Percentiles rank a stretch among this genome's conserved stretches.
Evolutionary conservation across 1,140 invertebrate genomes (phyloP).

Genomic region (Bombus confusus): DNA sequence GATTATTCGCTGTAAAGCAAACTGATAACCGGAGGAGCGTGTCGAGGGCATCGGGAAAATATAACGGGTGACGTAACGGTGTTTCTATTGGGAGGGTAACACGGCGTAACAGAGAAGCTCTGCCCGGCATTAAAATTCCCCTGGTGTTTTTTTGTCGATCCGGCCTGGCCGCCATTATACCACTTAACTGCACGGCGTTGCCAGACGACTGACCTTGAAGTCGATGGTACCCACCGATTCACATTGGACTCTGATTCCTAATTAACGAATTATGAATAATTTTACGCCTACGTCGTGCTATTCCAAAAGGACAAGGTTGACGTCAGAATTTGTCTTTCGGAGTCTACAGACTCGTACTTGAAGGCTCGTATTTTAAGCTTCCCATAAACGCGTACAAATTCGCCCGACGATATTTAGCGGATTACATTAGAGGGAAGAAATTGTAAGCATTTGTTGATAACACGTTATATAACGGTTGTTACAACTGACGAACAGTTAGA

Average conservation of each 20-base stretch:
- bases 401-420: neutral
- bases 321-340: neutral
- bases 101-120: constrained; percentile 59
- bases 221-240: constrained; percentile 11
- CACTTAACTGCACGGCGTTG: constrained; percentile 14
- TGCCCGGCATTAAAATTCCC: constrained; percentile 55
- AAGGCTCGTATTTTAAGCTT: neutral
- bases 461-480: no score
- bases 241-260: neutral
- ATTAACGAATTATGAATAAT: neutral
- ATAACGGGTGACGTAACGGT: constrained; percentile 69
- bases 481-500: no score
- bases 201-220: neutral
- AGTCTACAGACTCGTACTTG: neutral
- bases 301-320: no score
- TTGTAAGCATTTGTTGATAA: no score
- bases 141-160: constrained; percentile 42
- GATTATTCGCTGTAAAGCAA: constrained; percentile 25
- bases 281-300: neutral
- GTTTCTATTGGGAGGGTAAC: constrained; percentile 63
- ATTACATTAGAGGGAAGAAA: neutral
- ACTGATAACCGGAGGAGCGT: constrained; percentile 19
- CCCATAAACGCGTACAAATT: neutral
- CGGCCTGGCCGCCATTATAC: constrained; percentile 36
- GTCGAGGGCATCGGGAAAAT: constrained; percentile 48